These are phyloP conservation scores for Taurulus bubalis DNA, from an alignment of 2,113 vertebrate genomes.

Conservation along the genomic window DNA sequence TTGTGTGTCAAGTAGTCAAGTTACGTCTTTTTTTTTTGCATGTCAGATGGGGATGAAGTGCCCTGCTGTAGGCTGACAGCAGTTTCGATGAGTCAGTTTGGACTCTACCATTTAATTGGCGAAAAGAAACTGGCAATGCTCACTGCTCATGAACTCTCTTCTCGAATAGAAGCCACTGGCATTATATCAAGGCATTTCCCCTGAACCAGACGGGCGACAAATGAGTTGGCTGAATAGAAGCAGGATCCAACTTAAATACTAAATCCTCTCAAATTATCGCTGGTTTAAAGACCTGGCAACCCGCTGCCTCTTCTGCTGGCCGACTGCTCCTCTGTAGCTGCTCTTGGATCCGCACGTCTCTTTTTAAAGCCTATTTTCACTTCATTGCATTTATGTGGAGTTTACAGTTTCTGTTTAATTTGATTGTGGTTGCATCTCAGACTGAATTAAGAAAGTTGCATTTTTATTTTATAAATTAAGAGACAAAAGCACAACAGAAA, in stretches of 20 bases:
- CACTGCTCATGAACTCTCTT: neutral
- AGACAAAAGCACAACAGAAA: neutral
- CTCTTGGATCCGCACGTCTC: neutral
- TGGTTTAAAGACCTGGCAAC: constrained; percentile 49
- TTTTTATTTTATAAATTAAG: neutral
- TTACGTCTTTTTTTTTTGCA: too few relatives aligned
- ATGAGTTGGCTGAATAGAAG: constrained; percentile 43
- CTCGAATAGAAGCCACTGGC: constrained; percentile 20
- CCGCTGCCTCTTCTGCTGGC: constrained; percentile 12
- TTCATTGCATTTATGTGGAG: neutral
- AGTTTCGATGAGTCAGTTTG: neutral
- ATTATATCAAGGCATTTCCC: constrained; percentile 41
- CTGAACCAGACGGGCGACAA: constrained; percentile 42
- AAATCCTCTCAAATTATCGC: constrained; percentile 61
- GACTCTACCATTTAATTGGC: constrained; percentile 36
- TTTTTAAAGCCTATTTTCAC: constrained; percentile 14
- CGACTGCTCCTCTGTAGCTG: constrained; percentile 19
- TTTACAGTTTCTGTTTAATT: neutral
- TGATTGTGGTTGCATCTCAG: neutral
- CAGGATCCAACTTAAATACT: constrained; percentile 47
- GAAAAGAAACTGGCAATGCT: constrained; percentile 21
- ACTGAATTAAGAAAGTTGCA: neutral
- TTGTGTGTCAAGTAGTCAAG: too few relatives aligned
- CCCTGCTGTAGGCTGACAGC: constrained; percentile 8
- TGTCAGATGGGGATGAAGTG: neutral